Evolutionary conservation across 2,888 invertebrate genomes (phyloP), one percentile per base, ranked within the genome.

Genomic region (Cataglyphis albicans): DNA sequence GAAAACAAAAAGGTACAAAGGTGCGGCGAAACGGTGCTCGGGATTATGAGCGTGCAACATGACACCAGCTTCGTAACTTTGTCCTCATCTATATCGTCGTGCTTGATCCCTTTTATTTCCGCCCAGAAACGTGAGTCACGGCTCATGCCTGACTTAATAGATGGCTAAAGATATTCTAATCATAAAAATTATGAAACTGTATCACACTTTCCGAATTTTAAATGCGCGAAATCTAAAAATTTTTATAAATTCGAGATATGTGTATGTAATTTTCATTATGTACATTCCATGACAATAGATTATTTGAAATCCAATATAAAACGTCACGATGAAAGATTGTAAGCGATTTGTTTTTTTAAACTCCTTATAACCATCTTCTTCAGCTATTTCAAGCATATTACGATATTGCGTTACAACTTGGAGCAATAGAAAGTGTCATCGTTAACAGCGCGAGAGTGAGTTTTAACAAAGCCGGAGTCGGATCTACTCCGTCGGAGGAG

Each of bases 31-130:
- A 83, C 64, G 85, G 75, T 70, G 85, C 61, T 82, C 81, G 85
- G 86, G 85, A 87, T 92, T 92, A 92, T 91, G 91, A 92, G 85
- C 91, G 89, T 86, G 82, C 90, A 86, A 87, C 87, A 87, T 91
- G 92, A 90, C 91, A 88, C 90, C 84, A 80, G 82, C 72, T 89
- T 90, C 90, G 88, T 91, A 91, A 91, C 88, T 86, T 88, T 76
- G 81, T 84, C 81, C 84, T 83, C 84, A 81, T 87, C 84, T 84
- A 75, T 84, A 76, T 80, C 44, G 74, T 55, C 78, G 55, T 78
- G 55, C 63, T 73, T 68, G 72, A 59, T 82, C 55, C 63, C 72
- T 85, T 89, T 87, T 88, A 86, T 83, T 86, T 84, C 76, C 32
- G 67, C 61, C 35, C 32, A 32, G 44, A 72, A 48, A 72, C 59